Conservation (phyloP, 2,888 invertebrate genomes). For the Tenthredo scrophulariae region DNA sequence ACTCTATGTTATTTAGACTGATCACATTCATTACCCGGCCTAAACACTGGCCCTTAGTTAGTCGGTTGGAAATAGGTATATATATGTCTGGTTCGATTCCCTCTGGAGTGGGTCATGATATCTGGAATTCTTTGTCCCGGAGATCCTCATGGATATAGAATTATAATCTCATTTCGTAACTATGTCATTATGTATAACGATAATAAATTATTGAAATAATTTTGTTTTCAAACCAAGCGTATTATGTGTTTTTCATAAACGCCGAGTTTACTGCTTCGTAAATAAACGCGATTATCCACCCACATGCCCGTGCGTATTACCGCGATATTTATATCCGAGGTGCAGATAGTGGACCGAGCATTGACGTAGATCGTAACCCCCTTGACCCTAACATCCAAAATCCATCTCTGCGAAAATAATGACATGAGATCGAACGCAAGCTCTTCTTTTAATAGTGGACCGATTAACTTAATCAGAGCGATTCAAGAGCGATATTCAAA, state of each 20-base stretch:
- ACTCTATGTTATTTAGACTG: conserved; percentile 73
- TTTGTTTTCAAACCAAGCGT: neutral
- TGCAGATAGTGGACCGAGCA: conserved; percentile 13
- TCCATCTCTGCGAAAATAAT: neutral
- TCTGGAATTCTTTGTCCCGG: neutral
- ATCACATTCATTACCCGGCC: conserved; percentile 74
- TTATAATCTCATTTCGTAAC: neutral
- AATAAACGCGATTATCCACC: neutral
- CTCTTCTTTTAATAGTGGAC: neutral
- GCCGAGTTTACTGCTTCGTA: neutral
- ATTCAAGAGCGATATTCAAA: neutral
- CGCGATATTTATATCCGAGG: conserved; percentile 23
- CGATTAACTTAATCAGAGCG: neutral
- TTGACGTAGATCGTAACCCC: conserved; percentile 37
- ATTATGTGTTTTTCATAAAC: neutral
- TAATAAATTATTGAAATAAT: neutral
- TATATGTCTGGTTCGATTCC: conserved; percentile 59
- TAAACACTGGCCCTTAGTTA: conserved; percentile 67
- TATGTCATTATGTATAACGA: neutral
- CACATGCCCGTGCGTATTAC: neutral
- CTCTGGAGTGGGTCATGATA: neutral
- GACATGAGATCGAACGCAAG: neutral
- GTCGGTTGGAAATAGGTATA: conserved; percentile 54
- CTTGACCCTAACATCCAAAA: neutral
- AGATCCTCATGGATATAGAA: neutral